Evolutionary conservation across 2,888 invertebrate genomes (phyloP).

Genomic region (Drosophila subquinaria): DNA sequence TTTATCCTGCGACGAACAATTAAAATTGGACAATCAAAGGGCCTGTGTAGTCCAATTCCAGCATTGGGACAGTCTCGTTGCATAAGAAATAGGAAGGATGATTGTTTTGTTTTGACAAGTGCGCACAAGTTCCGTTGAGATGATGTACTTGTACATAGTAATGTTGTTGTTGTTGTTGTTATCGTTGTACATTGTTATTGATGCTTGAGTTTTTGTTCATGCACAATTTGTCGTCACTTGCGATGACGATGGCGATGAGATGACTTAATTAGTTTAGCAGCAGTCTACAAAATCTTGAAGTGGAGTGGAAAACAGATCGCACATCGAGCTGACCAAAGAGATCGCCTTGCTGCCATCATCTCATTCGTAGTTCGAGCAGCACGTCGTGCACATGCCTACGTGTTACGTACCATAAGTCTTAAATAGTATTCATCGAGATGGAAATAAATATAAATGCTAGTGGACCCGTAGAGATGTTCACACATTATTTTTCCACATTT

Average conservation of each 20-base stretch:
- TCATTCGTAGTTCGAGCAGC: slow-evolving; percentile 37
- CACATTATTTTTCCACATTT: slow-evolving; percentile 21
- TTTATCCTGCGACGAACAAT: slow-evolving; percentile 57
- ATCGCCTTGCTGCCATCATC: slow-evolving; percentile 6
- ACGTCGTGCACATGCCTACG: slow-evolving; percentile 5
- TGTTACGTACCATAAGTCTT: slow-evolving; percentile 1
- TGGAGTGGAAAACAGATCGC: slow-evolving; percentile 24
- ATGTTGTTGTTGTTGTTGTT: slow-evolving; percentile 30
- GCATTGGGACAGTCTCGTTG: neutral
- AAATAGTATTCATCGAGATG: neutral
- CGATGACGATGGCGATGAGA: slow-evolving; percentile 62
- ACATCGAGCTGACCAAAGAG: slow-evolving; percentile 40
- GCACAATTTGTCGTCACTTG: slow-evolving; percentile 84
- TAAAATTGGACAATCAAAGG: slow-evolving; percentile 62
- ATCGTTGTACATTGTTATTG: slow-evolving; percentile 23
- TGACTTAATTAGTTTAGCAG: slow-evolving; percentile 86
- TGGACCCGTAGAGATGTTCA: slow-evolving; percentile 23
- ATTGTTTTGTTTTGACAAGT: slow-evolving; percentile 71
- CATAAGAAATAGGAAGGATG: slow-evolving; percentile 6
- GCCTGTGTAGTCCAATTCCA: slow-evolving; percentile 35
- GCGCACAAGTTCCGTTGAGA: slow-evolving; percentile 50
- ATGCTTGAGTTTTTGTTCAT: slow-evolving; percentile 68
- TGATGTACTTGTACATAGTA: slow-evolving; percentile 32
- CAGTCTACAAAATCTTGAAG: slow-evolving; percentile 25
- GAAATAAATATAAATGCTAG: slow-evolving; percentile 7